Evolutionary conservation across 2,888 invertebrate genomes (phyloP).

Genomic region (Drosophila picticornis): DNA sequence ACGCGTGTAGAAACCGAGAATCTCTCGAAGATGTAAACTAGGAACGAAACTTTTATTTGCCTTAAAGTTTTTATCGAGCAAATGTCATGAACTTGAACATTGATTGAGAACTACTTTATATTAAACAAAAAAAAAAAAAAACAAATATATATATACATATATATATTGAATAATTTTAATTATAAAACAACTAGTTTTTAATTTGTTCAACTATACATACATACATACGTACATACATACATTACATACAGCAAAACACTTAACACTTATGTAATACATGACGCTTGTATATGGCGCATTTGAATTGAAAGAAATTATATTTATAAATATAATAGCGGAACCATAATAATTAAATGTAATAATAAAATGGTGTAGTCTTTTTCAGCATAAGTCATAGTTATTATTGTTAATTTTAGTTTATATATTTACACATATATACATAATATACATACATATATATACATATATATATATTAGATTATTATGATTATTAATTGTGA

Average conservation of each 20-base stretch:
- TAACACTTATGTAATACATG: constrained; percentile 45
- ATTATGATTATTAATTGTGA: constrained; percentile 81
- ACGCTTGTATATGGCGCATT: constrained; percentile 62
- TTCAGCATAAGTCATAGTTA: constrained; percentile 77
- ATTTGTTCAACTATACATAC: constrained; percentile 47
- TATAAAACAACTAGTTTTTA: constrained; percentile 41
- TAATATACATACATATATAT: constrained; percentile 31
- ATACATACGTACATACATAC: constrained; percentile 10
- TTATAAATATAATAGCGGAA: constrained; percentile 35
- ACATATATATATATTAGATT: constrained; percentile 63
- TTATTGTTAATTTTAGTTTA: constrained; percentile 81
- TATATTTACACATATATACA: constrained; percentile 62
- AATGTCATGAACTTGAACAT: constrained; percentile 41
- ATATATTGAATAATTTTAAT: constrained; percentile 40
- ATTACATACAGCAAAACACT: constrained; percentile 28
- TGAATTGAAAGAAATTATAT: constrained; percentile 17
- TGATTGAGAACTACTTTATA: constrained; percentile 44
- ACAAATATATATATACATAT: constrained; percentile 9
- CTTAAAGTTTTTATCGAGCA: constrained; percentile 77
- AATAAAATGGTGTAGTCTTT: constrained; percentile 48
- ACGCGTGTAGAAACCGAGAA: constrained; percentile 50
- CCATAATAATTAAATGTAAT: constrained; percentile 39
- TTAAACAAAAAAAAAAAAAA: not conserved
- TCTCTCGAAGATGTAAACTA: constrained; percentile 75
- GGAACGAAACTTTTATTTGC: constrained; percentile 84